A percentile compares a stretch with the other conserved stretches of the same genome.
Evolutionary conservation across 2,797 vertebrate genomes (phyloP).

Genomic region (Pseudomugil gertrudae): DNA sequence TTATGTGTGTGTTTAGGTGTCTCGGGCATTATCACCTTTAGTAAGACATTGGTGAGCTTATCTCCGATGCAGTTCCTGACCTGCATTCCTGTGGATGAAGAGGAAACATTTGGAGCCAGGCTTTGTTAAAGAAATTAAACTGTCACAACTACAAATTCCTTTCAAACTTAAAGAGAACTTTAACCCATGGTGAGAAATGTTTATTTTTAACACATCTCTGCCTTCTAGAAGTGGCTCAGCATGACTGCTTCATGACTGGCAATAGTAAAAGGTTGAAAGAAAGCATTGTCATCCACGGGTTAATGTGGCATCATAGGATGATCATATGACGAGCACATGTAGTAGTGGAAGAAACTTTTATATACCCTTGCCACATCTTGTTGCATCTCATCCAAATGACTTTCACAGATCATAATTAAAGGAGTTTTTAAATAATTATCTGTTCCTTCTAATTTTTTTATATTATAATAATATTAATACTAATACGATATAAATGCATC

Average conservation of each 20-base stretch:
- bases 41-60: conserved; percentile 63
- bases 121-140: conserved; percentile 2
- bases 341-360: not conserved
- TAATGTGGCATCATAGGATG: not conserved
- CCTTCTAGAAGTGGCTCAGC: not conserved
- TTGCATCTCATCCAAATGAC: not conserved
- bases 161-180: not conserved
- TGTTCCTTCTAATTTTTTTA: not conserved
- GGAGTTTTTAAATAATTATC: not conserved
- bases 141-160: not conserved
- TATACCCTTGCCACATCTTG: not conserved
- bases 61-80: conserved; percentile 70
- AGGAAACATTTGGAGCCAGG: conserved; percentile 11
- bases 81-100: conserved; percentile 63
- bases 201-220: not conserved
- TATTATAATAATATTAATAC: not conserved
- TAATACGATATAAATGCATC: not conserved
- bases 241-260: not conserved
- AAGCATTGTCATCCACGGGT: not conserved
- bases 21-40: conserved; percentile 63
- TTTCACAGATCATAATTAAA: not conserved
- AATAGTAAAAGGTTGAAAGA: not conserved
- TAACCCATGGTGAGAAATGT: not conserved
- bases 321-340: not conserved
- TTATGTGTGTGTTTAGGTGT: not conserved